Evolutionary conservation across 2,888 invertebrate species (phyloP), one percentile per base, ranked within the genome.

Genomic region (Phytoseiulus persimilis): DNA sequence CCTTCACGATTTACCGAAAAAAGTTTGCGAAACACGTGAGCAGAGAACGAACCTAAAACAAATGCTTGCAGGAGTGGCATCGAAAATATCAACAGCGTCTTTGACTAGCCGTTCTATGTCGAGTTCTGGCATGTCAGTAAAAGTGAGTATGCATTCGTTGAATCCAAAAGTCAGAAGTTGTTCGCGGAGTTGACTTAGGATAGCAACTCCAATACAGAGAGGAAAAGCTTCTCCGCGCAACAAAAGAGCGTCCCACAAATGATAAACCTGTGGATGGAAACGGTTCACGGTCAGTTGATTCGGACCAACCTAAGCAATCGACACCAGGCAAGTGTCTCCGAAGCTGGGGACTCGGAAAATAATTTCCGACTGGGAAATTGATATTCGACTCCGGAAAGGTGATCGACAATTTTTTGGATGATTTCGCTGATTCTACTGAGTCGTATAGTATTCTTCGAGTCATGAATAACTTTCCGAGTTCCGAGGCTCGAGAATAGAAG

Each of bases 101-200:
- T 95, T 95, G 0, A 98, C 97, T 93, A 97, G 97, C 91, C 95
- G 95, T 92, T 98, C 97, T 92, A 98, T 98, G 91, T 98, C 97
- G 90, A 98, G 96, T 93, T 98, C 98, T 91, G 99, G 99, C 92
- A 99, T 94, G 94, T 99, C 99, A n/a, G 98, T 98, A 93, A 99
- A 99, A 32, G 99, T 94, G 83, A 99, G 94, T 91, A 99, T 99
- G 92, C 99, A 99, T 92, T 99, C 99, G 93, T 99, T 99, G 93
- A 99, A 99, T 18, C 98, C 98, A 0, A 97, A 97, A 9, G 95
- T 94, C 2, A 99, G 94, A 11, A 98, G 93, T 0, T 96, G 95
- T 91, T 95, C 95, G 90, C 97, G 94, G 39, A 99, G 93, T 92
- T 99, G 98, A 90, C 95, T 95, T 83, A 99, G 94, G 91, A 99